Conservation (phyloP, 2,113 vertebrate species). For the Lagenorhynchus albirostris region DNA sequence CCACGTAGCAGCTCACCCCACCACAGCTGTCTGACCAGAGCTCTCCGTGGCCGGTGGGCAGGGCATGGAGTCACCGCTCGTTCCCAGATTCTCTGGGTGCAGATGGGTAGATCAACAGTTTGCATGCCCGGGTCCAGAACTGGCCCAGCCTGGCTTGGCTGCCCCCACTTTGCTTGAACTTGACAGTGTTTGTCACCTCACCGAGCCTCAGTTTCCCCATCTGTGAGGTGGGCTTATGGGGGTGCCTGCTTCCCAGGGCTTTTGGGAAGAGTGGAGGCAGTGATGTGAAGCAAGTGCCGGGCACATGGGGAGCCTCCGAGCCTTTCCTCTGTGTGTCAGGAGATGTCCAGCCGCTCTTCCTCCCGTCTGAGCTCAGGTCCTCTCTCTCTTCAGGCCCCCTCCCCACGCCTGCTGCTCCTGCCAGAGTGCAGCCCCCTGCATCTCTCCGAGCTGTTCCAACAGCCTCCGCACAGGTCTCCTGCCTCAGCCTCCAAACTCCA, state of each 20-base stretch:
- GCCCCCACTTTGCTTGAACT: neutral
- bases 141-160: too few species aligned
- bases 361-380: neutral
- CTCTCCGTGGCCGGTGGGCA: neutral
- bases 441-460: neutral
- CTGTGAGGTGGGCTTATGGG: neutral
- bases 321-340: neutral
- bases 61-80: too few species aligned
- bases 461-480: neutral
- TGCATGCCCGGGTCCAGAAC: neutral
- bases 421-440: accelerated
- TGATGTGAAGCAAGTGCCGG: neutral
- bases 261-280: neutral
- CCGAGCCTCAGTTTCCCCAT: neutral
- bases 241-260: neutral
- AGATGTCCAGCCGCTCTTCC: neutral
- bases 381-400: neutral
- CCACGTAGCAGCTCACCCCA: neutral
- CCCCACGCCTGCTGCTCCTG: neutral
- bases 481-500: neutral
- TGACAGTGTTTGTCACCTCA: neutral
- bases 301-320: neutral
- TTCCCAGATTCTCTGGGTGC: neutral
- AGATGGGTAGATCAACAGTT: neutral
- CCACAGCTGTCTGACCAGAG: neutral